These are phyloP conservation scores for Eudorcas thomsonii DNA, from an alignment of 2,113 vertebrate species.

Conservation along the genomic window DNA sequence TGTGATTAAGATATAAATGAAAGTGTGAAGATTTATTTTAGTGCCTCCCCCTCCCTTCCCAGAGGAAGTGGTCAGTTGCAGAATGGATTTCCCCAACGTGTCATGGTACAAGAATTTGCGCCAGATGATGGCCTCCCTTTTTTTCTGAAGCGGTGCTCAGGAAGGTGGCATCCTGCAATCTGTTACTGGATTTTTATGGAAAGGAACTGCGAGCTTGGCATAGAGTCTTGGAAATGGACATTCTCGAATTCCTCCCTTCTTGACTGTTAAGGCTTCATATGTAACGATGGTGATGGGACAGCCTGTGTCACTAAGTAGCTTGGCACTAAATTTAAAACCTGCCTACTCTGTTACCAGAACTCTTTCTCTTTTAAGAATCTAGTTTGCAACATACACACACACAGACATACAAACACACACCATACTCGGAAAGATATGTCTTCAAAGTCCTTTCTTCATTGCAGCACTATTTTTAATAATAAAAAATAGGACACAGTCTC, in stretches of 20 bases:
- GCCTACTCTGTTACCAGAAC: not conserved
- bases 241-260: not conserved
- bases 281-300: not conserved
- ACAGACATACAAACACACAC: not conserved
- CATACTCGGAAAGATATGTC: not conserved
- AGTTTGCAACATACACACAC: not conserved
- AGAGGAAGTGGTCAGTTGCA: not conserved
- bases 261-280: not conserved
- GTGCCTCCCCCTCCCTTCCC: not conserved
- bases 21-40: not conserved
- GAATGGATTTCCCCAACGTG: not conserved
- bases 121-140: not conserved
- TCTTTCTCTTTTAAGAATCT: not conserved
- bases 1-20: not conserved
- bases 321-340: not conserved
- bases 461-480: not conserved
- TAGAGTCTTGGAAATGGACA: not conserved
- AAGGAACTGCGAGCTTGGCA: not conserved
- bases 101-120: not conserved
- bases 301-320: not conserved
- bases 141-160: not conserved
- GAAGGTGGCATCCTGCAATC: not conserved
- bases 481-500: not conserved
- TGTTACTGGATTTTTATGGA: not conserved
- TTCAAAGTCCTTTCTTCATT: not conserved